Evolutionary conservation across 2,888 invertebrate genomes (phyloP), one percentile per base, ranked within the genome.

Genomic region (Octonoba sinensis): DNA sequence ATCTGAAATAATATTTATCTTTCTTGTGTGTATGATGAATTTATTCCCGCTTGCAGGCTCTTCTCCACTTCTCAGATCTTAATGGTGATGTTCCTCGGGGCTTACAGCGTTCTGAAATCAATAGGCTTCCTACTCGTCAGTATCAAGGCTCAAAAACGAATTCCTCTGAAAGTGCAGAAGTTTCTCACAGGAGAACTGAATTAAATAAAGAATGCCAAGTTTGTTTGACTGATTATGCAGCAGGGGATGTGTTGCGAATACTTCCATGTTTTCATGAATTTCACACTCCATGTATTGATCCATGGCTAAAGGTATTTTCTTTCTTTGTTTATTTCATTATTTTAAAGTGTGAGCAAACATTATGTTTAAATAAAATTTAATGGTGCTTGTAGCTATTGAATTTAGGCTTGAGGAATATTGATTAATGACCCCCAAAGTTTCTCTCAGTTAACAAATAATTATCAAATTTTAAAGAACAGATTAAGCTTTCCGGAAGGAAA

Each of bases 221-320:
- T 16, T 88, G 88, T 79, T 86, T 87, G 86, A 85, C 85, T 77
- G 87, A 87, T 59, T 88, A 86, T 79, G 86, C 86, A 60, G 83
- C 85, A 3, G 86, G 86, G 6, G 87, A 88, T 36, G 72, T 77
- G 4, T 83, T 87, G 54, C 85, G 87, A 47, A 87, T 87, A 64
- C 85, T 88, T 18, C 86, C 87, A 12, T 88, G 88, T 72, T 87
- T 87, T 75, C 88, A 88, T 72, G 86, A 87, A 59, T 88, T 87
- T 83, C 88, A 88, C 75, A 76, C 86, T 24, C 67, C 72, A 1
- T 88, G 88, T 72, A 87, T 88, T 73, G 88, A 88, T 83, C 85
- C 86, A 70, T 88, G 88, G 88, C 85, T 88, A 36, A 84, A 84
- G 84, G 88, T 87, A 85, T 82, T 18, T 65, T 12, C n/a, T 67